phyloP scores from a whole-genome alignment of 1,140 invertebrate species.

The Cyclargus thomasi region DNA sequence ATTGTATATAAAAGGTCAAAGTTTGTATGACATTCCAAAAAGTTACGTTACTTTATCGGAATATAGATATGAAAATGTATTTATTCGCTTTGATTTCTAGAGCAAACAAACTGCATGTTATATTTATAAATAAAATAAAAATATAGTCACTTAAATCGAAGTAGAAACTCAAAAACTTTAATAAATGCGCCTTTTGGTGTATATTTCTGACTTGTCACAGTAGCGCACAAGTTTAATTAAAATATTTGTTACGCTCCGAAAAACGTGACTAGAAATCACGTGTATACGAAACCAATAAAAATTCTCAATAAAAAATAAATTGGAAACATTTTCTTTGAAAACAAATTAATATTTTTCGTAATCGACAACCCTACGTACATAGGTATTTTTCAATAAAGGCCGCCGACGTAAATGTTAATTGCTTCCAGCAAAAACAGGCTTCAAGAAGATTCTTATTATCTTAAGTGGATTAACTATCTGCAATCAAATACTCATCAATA shows the following conservation, averaged over 20 bases:
- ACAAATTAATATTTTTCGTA: not conserved
- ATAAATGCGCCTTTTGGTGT: not conserved
- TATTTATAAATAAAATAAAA: not conserved
- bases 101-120: too few relatives aligned
- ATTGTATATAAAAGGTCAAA: too few relatives aligned
- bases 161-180: not conserved
- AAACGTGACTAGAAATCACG: conserved; percentile 2
- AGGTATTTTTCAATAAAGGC: not conserved
- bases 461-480: not conserved
- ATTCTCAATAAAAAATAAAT: not conserved
- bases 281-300: not conserved
- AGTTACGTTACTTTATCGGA: too few relatives aligned
- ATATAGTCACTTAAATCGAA: not conserved
- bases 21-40: too few relatives aligned
- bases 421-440: not conserved
- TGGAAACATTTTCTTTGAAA: not conserved
- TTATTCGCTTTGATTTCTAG: too few relatives aligned
- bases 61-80: too few relatives aligned
- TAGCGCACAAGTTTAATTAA: not conserved
- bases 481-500: not conserved
- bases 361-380: not conserved
- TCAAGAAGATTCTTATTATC: conserved; percentile 3
- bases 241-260: not conserved
- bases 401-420: conserved; percentile 1
- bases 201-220: not conserved